Base-by-base conservation (phyloP, 2,888 invertebrate genomes). In the Nipponacmea schrenckii region DNA sequence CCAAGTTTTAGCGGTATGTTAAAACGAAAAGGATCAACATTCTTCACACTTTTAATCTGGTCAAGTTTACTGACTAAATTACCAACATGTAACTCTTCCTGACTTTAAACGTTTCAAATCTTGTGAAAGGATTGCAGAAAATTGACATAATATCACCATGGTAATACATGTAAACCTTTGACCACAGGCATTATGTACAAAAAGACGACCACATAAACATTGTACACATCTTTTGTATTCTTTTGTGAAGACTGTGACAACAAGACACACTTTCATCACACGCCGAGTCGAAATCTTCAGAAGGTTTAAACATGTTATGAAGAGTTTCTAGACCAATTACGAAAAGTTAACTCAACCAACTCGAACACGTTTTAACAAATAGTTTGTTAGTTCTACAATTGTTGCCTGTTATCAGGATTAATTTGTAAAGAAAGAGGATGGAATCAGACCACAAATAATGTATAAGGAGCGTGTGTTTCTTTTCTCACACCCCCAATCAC, bases 21-120 rank as follows among this genome's bases (percentile, higher is more conserved):
- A 56, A 56, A 56, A 24, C 56, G 56, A 12, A 56, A 24, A 10
- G 56, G 24, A 56, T 56, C 24, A 56, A 56, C 20, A 56, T 56
- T 24, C 56, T 56, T 56, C 56, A 56, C 56, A 56, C 56, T 20
- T 56, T 56, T 56, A 56, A 56, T 24, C 56, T 56, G 56, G 24
- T 56, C 56, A 24, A 56, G 24, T 56, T 56, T 56, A 20, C 56
- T 20, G 20, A 8, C 56, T 20, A 20, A 10, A 24, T 56, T 56
- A 56, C 56, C 12, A 20, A 56, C 20, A 20, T 56, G 20, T 56
- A 56, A 56, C 56, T 20, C 24, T 56, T 56, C 56, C 56, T 56
- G 56, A 56, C 24, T 56, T 56, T 56, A 20, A 56, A 56, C 20
- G 24, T 56, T 56, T 20, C 8, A 56, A 24, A 56, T 56, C 56